Evolutionary conservation across 2,888 invertebrate species (phyloP), one percentile per base, ranked within the genome.

Genomic region (Cheilosia vernalis): DNA sequence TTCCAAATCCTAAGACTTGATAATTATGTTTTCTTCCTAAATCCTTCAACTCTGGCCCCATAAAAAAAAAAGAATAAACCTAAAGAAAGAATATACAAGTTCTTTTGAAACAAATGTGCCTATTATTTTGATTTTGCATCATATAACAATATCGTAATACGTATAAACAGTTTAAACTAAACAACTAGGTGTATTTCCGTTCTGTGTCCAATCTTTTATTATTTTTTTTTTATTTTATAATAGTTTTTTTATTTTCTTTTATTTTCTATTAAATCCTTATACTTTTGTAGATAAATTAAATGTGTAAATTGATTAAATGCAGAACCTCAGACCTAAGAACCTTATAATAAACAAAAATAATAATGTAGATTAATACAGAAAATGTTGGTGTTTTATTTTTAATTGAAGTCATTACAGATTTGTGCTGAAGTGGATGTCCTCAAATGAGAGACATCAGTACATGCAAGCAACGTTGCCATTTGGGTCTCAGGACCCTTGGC

Each of bases 221-320:
- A 27, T 27, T 64, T 49, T 40, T 49, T 49, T 55, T 21, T 60
- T 77, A 40, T 24, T 51, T 53, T 69, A 56, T 53, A 42, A 21
- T 66, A 66, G 27, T 33, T 30, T 51, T 21, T n/a, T 55, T 42
- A 30, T 21, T 53, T 42, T 33, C 2, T 37, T 13, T 37, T 37
- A 37, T 37, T 37, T 37, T 37, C 13, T 10, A 37, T 37, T 49
- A 56, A 53, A 53, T 70, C 40, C 58, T 66, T 76, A 13, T 60
- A 70, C 64, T 76, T 70, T 80, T 85, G 84, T 85, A 85, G 80
- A 85, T 85, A 85, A 85, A 85, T 76, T 17, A 85, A 80, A 85
- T 76, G 60, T 85, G 76, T 85, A 85, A 85, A 85, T 84, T 80
- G 76, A 70, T 85, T 80, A 80, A 85, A 60, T 76, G 64, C 84